Base-by-base conservation (phyloP, 2,888 invertebrate genomes). In the Petrolisthes manimaculis region DNA sequence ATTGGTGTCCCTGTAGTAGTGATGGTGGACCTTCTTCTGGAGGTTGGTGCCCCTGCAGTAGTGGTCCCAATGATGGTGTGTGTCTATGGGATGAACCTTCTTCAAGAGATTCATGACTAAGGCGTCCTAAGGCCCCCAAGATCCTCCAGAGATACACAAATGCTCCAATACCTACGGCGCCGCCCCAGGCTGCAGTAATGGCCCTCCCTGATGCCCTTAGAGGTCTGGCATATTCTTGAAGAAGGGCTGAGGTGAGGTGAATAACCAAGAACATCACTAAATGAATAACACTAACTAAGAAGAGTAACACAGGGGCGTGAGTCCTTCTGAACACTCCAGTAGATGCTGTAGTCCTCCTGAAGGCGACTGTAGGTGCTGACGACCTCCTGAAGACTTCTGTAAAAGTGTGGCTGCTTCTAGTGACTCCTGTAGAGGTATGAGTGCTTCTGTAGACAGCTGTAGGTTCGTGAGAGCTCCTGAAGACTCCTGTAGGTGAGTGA, bases 131-230 rank as follows among this genome's bases (percentile, higher is more conserved):
- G 54, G 82, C 85, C 12, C 88, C 56, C 21, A 67, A 82, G 21
- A 82, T 85, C 24, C 85, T 37, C 85, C 88, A 85, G 1, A 80
- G 75, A 24, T 82, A 67, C 24, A 84, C 56, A 37, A 89, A 77
- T 14, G 83, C 82, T 18, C 96, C 96, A 21, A 97, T 93, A 0
- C 97, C 97, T 84, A 98, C 94, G 5, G 96, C 95, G 89, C 97
- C 95, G 92, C 97, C 96, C 92, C 97, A 95, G 92, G 97, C 94
- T 90, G 97, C 96, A 93, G 97, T 97, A 92, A 97, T 95, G 93
- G 95, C 92, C 93, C 96, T 93, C 94, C 96, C 94, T 95, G 96
- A 93, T 21, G 85, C 91, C 55, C 88, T 56, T 24, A 91, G 88
- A 8, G 88, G 86, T 53, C 56, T 84, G 55, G 89, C 86, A 54